These are phyloP conservation scores for Mesorhabditis belari DNA, from an alignment of 2,888 invertebrate species.

Conservation along the genomic window DNA sequence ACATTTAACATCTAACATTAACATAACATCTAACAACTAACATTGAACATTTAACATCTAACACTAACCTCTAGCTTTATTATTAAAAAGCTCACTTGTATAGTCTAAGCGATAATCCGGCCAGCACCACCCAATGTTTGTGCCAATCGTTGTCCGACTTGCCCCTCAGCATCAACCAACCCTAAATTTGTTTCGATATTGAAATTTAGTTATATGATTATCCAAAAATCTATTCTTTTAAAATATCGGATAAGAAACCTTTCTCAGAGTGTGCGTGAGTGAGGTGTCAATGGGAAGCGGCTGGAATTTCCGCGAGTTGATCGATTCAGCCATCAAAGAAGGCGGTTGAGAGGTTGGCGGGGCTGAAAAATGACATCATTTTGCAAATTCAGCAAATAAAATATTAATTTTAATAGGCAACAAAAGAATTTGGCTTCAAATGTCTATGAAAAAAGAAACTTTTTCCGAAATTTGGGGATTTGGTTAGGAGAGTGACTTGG, in stretches of 20 bases:
- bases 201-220: too few species aligned
- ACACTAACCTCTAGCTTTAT: not conserved
- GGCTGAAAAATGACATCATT: constrained; percentile 1
- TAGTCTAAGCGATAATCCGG: constrained; percentile 45
- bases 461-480: too few species aligned
- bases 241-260: constrained; percentile 8
- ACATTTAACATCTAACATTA: too few species aligned
- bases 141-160: constrained; percentile 48
- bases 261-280: constrained; percentile 45
- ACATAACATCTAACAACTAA: not conserved
- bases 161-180: constrained; percentile 52
- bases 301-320: constrained; percentile 4
- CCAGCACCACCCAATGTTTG: constrained; percentile 52
- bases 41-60: too few species aligned
- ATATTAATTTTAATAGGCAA: too few species aligned
- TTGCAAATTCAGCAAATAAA: too few species aligned
- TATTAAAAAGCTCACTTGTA: constrained; percentile 34
- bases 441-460: too few species aligned
- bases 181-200: constrained; percentile 16
- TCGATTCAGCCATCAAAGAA: not conserved
- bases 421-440: too few species aligned
- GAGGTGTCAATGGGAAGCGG: constrained; percentile 43
- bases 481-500: too few species aligned
- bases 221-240: not conserved
- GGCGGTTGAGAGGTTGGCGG: not conserved